These are phyloP conservation scores for Prochilodus magdalenae DNA, from an alignment of 2,113 vertebrate species.

Conservation along the genomic window DNA sequence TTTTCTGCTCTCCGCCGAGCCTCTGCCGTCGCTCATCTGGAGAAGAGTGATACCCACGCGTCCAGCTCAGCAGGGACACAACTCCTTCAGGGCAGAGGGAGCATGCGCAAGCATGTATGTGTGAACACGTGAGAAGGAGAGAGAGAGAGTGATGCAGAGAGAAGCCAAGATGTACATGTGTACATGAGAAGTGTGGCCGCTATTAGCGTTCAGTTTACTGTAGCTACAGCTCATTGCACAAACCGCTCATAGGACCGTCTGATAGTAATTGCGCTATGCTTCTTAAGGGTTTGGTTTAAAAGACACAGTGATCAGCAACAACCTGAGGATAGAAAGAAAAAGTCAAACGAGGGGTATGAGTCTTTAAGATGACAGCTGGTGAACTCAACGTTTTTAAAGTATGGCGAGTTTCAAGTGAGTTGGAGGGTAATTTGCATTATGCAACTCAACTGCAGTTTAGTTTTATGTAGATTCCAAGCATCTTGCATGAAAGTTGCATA, in stretches of 20 bases:
- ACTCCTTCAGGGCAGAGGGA: constrained; percentile 34
- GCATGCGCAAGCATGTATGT: background rate
- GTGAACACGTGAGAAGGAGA: background rate
- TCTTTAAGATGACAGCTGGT: too few species aligned
- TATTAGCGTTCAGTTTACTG: background rate
- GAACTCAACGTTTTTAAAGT: too few species aligned
- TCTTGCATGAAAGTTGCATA: too few species aligned
- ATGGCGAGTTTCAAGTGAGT: too few species aligned
- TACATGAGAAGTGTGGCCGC: background rate
- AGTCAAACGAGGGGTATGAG: too few species aligned
- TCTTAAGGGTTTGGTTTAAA: too few species aligned
- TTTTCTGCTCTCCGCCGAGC: constrained; percentile 22
- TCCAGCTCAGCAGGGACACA: background rate
- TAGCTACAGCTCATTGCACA: background rate
- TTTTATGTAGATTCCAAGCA: too few species aligned
- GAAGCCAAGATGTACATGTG: background rate
- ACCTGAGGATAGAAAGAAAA: too few species aligned
- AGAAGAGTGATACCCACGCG: constrained; percentile 27
- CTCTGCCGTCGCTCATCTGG: constrained; percentile 35
- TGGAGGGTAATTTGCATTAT: too few species aligned
- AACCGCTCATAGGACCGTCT: background rate
- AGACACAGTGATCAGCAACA: too few species aligned
- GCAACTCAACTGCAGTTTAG: too few species aligned
- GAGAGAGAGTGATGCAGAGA: background rate
- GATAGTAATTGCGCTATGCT: too few species aligned